Conservation (phyloP, 2,797 vertebrate genomes). For the Sebastes reedi region DNA sequence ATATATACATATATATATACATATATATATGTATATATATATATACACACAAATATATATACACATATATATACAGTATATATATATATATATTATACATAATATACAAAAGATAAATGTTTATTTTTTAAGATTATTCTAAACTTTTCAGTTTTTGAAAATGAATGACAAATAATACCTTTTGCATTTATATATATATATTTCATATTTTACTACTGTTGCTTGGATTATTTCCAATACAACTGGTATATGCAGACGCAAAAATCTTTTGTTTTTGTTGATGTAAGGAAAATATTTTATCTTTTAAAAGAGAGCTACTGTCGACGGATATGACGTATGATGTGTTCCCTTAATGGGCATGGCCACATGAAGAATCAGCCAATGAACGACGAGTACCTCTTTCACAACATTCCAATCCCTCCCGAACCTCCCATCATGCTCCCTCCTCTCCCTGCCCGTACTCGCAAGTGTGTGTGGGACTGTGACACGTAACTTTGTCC, state of each 20-base stretch:
- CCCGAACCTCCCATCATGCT: neutral
- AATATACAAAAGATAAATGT: neutral
- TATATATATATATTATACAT: neutral
- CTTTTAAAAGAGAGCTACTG: neutral
- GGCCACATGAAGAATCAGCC: constrained; percentile 32
- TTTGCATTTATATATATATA: too few relatives aligned
- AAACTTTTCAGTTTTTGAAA: neutral
- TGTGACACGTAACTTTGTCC: constrained; percentile 78
- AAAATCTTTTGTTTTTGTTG: neutral
- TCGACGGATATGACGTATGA: constrained; percentile 41
- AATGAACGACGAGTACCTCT: constrained; percentile 56
- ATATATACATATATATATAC: too few relatives aligned
- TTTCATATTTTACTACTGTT: too few relatives aligned
- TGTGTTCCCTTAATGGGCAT: neutral
- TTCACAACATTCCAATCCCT: constrained; percentile 64
- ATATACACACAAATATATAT: too few relatives aligned
- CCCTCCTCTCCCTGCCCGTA: neutral
- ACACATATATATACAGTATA: too few relatives aligned
- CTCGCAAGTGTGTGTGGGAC: neutral
- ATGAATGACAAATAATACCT: neutral
- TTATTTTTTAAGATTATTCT: neutral
- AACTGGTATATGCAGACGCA: neutral
- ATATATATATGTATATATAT: too few relatives aligned
- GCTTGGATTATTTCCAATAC: too few relatives aligned
- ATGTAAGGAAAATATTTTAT: neutral